A percentile compares a stretch with the other conserved stretches of the same genome.
phyloP scores from a whole-genome alignment of 2,888 invertebrate genomes.

The Oligia latruncula region DNA sequence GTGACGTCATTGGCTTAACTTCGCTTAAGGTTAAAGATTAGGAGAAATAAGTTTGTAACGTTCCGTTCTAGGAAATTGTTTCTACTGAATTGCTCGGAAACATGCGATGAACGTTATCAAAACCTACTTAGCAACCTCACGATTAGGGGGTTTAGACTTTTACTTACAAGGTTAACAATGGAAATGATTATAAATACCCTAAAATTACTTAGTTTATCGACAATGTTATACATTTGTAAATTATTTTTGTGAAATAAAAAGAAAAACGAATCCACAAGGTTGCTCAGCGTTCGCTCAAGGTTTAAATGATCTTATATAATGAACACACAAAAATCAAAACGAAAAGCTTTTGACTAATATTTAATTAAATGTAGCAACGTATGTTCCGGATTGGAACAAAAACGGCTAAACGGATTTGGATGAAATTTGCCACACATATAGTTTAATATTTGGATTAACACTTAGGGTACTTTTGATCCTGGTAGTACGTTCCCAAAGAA shows the following conservation, averaged over 20 bases:
- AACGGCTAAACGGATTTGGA: neutral
- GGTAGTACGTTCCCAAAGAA: neutral
- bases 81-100: constrained; percentile 27
- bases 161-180: neutral
- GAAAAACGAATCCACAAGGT: neutral
- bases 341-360: neutral
- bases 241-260: neutral
- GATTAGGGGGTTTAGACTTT: neutral
- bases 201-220: neutral
- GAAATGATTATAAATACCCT: neutral
- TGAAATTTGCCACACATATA: neutral
- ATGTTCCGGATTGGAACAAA: neutral
- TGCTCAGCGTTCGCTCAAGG: neutral
- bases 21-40: constrained; percentile 50
- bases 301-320: too few species aligned
- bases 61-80: constrained; percentile 49
- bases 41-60: constrained; percentile 37
- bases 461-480: neutral
- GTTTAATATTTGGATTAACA: neutral
- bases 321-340: neutral
- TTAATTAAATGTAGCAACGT: neutral
- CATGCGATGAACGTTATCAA: constrained; percentile 48
- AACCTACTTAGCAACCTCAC: constrained; percentile 21
- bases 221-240: too few species aligned
- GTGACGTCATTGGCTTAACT: constrained; percentile 26